These are phyloP conservation scores for Cololabis saira DNA, from an alignment of 2,113 vertebrate genomes.

Conservation along the genomic window DNA sequence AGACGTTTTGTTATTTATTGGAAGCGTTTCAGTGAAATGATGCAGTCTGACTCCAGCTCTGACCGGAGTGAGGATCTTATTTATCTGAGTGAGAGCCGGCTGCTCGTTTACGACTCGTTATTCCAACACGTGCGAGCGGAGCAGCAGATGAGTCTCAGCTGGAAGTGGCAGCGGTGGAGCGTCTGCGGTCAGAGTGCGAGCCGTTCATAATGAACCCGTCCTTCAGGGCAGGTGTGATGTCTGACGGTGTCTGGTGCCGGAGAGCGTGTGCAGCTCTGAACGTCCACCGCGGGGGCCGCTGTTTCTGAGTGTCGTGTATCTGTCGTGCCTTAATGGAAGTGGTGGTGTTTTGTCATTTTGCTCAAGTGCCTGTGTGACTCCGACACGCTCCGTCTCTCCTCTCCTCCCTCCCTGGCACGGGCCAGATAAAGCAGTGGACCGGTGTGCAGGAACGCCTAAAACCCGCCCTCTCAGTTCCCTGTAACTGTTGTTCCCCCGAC, in stretches of 20 bases:
- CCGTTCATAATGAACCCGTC: too few species aligned
- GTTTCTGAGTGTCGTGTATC: conserved; percentile 49
- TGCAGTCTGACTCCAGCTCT: too few species aligned
- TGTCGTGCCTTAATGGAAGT: conserved; percentile 74
- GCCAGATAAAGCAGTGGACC: conserved; percentile 16
- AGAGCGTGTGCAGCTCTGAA: background rate
- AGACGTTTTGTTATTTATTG: too few species aligned
- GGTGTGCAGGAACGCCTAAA: background rate
- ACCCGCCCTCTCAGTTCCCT: background rate
- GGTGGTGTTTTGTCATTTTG: conserved; percentile 50
- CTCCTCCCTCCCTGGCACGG: conserved; percentile 10
- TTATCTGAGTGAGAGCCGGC: too few species aligned
- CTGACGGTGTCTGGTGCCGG: background rate
- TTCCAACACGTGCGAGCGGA: too few species aligned
- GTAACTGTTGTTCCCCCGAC: conserved; percentile 4
- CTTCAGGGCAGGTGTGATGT: conserved; percentile 1
- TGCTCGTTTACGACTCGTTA: too few species aligned
- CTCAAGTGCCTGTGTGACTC: conserved; percentile 76
- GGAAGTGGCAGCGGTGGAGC: too few species aligned
- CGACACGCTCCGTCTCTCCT: conserved; percentile 11
- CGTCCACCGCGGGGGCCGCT: conserved; percentile 45
- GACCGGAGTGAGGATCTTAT: too few species aligned
- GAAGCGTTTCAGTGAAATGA: too few species aligned
- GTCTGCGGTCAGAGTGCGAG: too few species aligned
- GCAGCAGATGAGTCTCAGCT: too few species aligned